Percentiles rank a stretch among this genome's conserved stretches.
These are phyloP conservation scores for Tridacna crocea DNA, from an alignment of 2,888 invertebrate genomes.

Conservation along the genomic window DNA sequence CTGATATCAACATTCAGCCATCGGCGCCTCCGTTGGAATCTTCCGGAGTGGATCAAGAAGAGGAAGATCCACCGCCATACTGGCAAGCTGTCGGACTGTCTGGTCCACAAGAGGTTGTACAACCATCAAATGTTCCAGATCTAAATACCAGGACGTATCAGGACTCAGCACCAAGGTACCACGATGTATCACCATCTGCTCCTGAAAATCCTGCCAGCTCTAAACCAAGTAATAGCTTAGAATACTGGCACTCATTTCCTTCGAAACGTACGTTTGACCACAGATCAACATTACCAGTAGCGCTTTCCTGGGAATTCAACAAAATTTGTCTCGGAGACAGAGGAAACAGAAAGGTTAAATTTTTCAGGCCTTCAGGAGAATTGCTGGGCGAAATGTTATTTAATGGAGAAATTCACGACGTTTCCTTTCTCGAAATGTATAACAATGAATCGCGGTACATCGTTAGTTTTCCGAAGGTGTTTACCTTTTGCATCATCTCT, in stretches of 20 bases:
- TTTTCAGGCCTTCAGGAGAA: constrained; percentile 36
- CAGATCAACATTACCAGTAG: constrained; percentile 30
- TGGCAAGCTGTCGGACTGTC: constrained; percentile 62
- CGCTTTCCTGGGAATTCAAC: constrained; percentile 45
- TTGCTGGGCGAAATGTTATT: constrained; percentile 42
- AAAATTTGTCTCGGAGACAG: constrained; percentile 52
- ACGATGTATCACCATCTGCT: background rate
- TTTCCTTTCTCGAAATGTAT: constrained; percentile 47
- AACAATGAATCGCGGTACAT: constrained; percentile 46
- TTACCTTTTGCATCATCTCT: constrained; percentile 39
- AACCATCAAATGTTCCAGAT: constrained; percentile 13
- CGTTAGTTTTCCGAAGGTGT: constrained; percentile 37
- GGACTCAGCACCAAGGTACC: constrained; percentile 16
- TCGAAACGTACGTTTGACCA: constrained; percentile 44
- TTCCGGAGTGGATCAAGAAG: background rate
- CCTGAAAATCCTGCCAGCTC: background rate
- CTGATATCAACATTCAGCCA: background rate
- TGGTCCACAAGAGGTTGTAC: constrained; percentile 27
- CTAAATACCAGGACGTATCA: constrained; percentile 2
- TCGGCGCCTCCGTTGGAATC: constrained; percentile 43
- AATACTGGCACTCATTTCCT: constrained; percentile 57
- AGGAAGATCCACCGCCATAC: constrained; percentile 60
- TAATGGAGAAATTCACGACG: constrained; percentile 46
- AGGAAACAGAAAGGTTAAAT: constrained; percentile 51
- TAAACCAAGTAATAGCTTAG: constrained; percentile 22